Conservation (phyloP, 1,140 invertebrate species). For the Stenopsyche tienmushanensis region DNA sequence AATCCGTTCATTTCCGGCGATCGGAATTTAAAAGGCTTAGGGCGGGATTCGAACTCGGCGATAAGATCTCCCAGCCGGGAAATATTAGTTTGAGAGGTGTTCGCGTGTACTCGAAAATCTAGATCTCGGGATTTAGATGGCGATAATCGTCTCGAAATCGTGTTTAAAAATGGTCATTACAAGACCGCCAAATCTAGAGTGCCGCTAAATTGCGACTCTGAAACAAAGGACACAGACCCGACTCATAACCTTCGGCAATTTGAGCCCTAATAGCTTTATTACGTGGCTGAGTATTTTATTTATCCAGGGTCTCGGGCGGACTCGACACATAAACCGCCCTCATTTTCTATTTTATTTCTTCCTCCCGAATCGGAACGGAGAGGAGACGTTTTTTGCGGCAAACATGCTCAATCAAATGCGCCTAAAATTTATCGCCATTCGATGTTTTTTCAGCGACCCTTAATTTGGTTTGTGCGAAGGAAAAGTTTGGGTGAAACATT, state of each 20-base stretch:
- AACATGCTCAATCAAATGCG: too few species aligned
- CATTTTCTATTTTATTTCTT: too few species aligned
- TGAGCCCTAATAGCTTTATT: conserved; percentile 8
- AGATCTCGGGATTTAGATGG: conserved; percentile 1
- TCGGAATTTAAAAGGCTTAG: background rate
- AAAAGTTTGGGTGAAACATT: too few species aligned
- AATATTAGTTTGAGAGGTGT: conserved; percentile 8
- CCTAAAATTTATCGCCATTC: too few species aligned
- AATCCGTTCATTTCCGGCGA: conserved; percentile 11
- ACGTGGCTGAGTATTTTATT: conserved; percentile 5
- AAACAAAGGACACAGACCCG: background rate
- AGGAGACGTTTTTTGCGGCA: too few species aligned
- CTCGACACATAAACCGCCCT: too few species aligned
- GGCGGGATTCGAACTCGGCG: background rate
- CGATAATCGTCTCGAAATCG: conserved; percentile 6
- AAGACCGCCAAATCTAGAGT: background rate
- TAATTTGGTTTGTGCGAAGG: too few species aligned
- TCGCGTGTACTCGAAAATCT: conserved; percentile 1
- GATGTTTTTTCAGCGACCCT: too few species aligned
- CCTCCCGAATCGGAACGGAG: too few species aligned
- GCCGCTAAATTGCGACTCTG: background rate
- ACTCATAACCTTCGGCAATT: background rate
- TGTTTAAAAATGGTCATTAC: conserved; percentile 11
- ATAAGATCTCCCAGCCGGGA: background rate
- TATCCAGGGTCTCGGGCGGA: too few species aligned